Conservation (phyloP, 1,140 invertebrate species). For the Acyrthosiphon pisum region DNA sequence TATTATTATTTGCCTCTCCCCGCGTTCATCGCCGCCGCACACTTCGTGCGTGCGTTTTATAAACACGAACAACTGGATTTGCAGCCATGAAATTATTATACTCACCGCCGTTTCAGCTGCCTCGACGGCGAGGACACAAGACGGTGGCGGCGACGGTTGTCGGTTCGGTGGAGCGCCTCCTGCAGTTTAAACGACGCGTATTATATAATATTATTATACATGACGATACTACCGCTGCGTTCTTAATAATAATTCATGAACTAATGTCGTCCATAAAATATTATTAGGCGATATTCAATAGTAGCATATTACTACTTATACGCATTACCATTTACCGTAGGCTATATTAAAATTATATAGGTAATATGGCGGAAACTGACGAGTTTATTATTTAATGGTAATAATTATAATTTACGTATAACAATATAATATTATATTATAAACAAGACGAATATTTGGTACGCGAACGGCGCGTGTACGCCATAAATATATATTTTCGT, state of each 20-base stretch:
- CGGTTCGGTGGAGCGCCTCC: conserved; percentile 3
- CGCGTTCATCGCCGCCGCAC: not conserved
- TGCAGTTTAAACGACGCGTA: not conserved
- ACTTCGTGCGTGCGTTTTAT: not conserved
- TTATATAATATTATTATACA: not conserved
- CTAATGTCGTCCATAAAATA: not conserved
- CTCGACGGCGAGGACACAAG: not conserved
- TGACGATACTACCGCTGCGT: not conserved
- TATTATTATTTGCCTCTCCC: conserved; percentile 3
- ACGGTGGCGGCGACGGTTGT: not conserved
- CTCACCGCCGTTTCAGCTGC: conserved; percentile 45
- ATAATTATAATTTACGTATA: not conserved
- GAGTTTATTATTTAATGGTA: not conserved
- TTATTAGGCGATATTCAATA: not conserved
- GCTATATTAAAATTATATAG: not conserved
- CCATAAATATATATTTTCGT: not conserved
- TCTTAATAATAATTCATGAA: not conserved
- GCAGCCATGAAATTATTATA: conserved; percentile 43
- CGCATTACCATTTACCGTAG: not conserved
- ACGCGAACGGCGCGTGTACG: not conserved
- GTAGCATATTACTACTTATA: not conserved
- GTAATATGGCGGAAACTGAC: not conserved
- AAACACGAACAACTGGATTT: conserved; percentile 50
- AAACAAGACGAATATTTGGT: not conserved
- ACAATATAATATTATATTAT: not conserved